Conservation (phyloP, 2,797 vertebrate genomes). For the Peromyscus eremicus region DNA sequence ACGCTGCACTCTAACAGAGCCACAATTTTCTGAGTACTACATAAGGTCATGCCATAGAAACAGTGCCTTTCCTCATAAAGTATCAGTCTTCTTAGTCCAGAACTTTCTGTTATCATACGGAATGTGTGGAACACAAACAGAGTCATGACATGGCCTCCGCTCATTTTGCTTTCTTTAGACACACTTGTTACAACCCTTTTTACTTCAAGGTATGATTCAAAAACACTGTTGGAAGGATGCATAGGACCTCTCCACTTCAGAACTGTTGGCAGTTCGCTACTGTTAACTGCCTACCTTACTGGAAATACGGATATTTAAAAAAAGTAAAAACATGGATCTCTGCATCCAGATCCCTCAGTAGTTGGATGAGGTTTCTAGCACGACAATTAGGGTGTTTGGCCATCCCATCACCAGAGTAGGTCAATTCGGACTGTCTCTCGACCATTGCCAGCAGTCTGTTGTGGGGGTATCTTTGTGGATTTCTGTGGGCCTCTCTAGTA, state of each 20-base stretch:
- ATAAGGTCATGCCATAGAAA: slow-evolving; percentile 1
- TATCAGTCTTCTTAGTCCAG: background rate
- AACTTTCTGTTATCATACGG: background rate
- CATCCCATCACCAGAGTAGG: too few species aligned
- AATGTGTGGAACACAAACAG: background rate
- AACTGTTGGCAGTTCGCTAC: background rate
- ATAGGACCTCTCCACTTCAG: background rate
- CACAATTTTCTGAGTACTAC: slow-evolving; percentile 4
- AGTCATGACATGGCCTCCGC: background rate
- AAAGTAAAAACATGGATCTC: background rate
- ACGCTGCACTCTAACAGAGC: slow-evolving; percentile 57
- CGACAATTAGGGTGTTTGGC: too few species aligned
- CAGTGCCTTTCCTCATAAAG: slow-evolving; percentile 1
- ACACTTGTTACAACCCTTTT: background rate
- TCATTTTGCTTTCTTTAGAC: background rate
- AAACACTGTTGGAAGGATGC: background rate
- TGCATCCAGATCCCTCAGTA: too few species aligned
- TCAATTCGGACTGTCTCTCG: too few species aligned
- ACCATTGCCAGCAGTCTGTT: too few species aligned
- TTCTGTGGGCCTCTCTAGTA: too few species aligned
- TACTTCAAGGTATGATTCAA: background rate
- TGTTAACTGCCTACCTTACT: background rate
- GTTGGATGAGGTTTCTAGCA: too few species aligned
- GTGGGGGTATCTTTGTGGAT: too few species aligned
- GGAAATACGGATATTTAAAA: slow-evolving; percentile 5